Base-by-base conservation (phyloP, 2,888 invertebrate genomes). In the Campoletis raptor region DNA sequence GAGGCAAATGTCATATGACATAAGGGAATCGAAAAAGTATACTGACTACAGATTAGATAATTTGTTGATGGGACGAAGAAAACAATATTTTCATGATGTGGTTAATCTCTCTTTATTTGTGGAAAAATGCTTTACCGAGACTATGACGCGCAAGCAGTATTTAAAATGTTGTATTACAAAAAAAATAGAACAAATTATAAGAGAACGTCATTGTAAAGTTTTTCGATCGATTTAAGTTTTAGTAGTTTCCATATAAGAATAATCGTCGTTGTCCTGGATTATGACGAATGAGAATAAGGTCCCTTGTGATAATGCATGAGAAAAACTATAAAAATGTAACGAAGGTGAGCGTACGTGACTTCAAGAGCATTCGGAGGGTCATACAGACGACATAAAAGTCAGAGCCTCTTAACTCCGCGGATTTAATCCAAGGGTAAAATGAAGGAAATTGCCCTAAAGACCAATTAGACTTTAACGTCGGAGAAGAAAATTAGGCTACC, bases 401-500 rank as follows among this genome's bases (percentile, higher is more conserved):
- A 42, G 73, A 42, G 52, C 40, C 69, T 74, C 57, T 61, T 66
- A 40, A 52, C 24, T 73, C 52, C 10, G 66, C 66, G 37, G 72
- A 24, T 30, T 78, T 24, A 76, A 73, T 67, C 57, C 66, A 30
- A 67, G 83, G 73, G 84, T 57, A 69, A 74, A 79, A 81, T 69
- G 15, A n/a, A 69, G 69, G 10, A 76, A 79, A 82, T 83, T 80
- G 69, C 42, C 66, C 76, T 72, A 42, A 83, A 52, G 54, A 83
- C 74, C 79, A 66, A 83, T 83, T 76, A 83, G 80, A 69, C n/a
- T 57, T 80, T 21, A 80, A 79, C 24, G 42, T 79, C 24, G 36
- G n/a, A 21, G 73, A 79, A 36, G 52, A 37, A 30, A 64, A 74
- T 78, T 45, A 67, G 30, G 37, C 70, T 69, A 67, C 69, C 67